Conservation (phyloP, 2,113 vertebrate species). For the Aldabrachelys gigantea region DNA sequence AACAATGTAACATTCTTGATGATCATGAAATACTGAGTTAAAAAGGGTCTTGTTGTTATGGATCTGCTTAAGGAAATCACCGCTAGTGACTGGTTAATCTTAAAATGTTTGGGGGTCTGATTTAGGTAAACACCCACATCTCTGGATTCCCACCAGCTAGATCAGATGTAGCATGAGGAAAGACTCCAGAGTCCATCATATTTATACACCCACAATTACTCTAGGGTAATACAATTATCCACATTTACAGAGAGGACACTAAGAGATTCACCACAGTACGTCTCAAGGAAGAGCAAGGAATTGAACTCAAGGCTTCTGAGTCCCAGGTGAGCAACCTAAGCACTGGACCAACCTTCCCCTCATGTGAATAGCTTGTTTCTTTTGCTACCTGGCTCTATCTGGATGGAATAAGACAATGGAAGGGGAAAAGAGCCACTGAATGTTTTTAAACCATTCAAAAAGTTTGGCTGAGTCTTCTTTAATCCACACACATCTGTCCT, state of each 20-base stretch:
- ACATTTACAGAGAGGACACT: background rate
- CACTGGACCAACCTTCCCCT: background rate
- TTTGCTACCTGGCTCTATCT: background rate
- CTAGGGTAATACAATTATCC: background rate
- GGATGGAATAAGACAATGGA: background rate
- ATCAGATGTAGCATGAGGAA: background rate
- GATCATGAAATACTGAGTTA: constrained; percentile 38
- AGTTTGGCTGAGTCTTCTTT: background rate
- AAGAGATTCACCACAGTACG: background rate
- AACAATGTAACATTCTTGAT: background rate
- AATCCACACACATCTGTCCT: background rate
- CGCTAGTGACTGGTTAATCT: background rate
- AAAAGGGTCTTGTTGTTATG: background rate
- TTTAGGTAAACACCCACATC: background rate
- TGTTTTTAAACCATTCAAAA: background rate
- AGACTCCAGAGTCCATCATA: background rate
- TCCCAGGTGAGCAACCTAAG: background rate
- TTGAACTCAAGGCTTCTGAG: background rate
- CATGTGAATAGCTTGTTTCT: background rate
- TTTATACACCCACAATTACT: background rate
- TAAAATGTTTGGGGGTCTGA: background rate
- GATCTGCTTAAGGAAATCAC: background rate
- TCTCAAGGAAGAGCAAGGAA: background rate
- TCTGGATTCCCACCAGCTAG: background rate
- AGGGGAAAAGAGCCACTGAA: background rate